Evolutionary conservation across 2,888 invertebrate species (phyloP).

Genomic region (Silvanus unidentatus): DNA sequence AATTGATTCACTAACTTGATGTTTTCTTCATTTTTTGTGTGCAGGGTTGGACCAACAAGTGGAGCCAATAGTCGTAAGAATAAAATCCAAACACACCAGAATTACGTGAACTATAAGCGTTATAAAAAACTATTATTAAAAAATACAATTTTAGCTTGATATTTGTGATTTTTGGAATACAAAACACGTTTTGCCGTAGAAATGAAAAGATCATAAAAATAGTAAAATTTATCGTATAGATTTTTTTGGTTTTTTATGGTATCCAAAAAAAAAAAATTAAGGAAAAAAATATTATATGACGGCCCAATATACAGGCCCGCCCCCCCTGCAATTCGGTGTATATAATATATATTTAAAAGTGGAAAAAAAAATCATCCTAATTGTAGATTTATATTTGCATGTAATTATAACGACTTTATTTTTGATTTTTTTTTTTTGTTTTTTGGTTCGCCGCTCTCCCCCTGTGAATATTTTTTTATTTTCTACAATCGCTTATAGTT

Average conservation of each 20-base stretch:
- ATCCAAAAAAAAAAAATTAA: constrained; percentile 11
- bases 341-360: constrained; percentile 21
- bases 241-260: constrained; percentile 23
- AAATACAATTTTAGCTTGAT: constrained; percentile 36
- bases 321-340: constrained; percentile 38
- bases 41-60: constrained; percentile 52
- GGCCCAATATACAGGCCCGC: constrained; percentile 28
- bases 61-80: constrained; percentile 43
- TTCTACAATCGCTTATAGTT: constrained; percentile 42
- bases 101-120: constrained; percentile 40
- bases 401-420: constrained; percentile 41
- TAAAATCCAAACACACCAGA: constrained; percentile 12
- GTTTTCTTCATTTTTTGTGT: constrained; percentile 26
- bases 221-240: constrained; percentile 25
- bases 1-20: neutral
- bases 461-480: too few relatives aligned
- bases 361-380: too few relatives aligned
- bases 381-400: constrained; percentile 18
- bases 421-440: constrained; percentile 40
- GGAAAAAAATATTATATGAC: constrained; percentile 21
- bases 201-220: constrained; percentile 26
- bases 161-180: constrained; percentile 44
- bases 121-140: constrained; percentile 39
- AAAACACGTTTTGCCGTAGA: constrained; percentile 38
- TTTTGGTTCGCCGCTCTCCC: constrained; percentile 20